These are phyloP conservation scores for Melipona quadrifasciata DNA, from an alignment of 1,140 invertebrate genomes.

Conservation along the genomic window DNA sequence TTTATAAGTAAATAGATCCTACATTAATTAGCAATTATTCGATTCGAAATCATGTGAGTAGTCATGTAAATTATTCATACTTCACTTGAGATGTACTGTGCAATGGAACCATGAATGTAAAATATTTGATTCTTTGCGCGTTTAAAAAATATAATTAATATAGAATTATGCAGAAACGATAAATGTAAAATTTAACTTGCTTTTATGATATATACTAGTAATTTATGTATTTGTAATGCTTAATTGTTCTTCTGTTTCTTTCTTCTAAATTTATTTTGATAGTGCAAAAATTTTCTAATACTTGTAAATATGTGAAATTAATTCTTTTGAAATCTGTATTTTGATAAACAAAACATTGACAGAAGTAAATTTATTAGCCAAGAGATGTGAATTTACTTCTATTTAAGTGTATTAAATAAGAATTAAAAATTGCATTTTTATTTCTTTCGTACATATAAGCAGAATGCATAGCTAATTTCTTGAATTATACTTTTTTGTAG, in stretches of 20 bases:
- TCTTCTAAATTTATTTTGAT: not conserved
- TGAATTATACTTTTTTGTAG: slow-evolving; percentile 4
- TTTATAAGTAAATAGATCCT: not conserved
- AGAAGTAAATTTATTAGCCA: not conserved
- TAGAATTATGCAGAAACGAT: slow-evolving; percentile 51
- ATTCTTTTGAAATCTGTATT: slow-evolving; percentile 11
- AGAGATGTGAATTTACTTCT: not conserved
- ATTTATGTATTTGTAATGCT: slow-evolving; percentile 11
- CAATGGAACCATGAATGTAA: slow-evolving; percentile 45
- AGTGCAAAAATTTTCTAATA: slow-evolving; percentile 4
- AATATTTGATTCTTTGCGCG: slow-evolving; percentile 28
- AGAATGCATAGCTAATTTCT: slow-evolving; percentile 1
- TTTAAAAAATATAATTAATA: slow-evolving; percentile 55
- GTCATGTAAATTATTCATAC: not conserved
- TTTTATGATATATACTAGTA: slow-evolving; percentile 39
- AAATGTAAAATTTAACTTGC: slow-evolving; percentile 43
- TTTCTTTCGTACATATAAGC: not conserved
- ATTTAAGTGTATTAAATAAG: slow-evolving; percentile 10
- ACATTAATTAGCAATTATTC: not conserved
- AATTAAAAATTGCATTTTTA: slow-evolving; percentile 24
- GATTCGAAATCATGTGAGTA: not conserved
- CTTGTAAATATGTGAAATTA: slow-evolving; percentile 14
- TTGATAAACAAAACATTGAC: not conserved
- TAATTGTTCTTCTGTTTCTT: not conserved
- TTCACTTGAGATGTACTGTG: slow-evolving; percentile 53